Evolutionary conservation across 2,888 invertebrate species (phyloP), one percentile per base, ranked within the genome.

Genomic region (Campoplex capitator): DNA sequence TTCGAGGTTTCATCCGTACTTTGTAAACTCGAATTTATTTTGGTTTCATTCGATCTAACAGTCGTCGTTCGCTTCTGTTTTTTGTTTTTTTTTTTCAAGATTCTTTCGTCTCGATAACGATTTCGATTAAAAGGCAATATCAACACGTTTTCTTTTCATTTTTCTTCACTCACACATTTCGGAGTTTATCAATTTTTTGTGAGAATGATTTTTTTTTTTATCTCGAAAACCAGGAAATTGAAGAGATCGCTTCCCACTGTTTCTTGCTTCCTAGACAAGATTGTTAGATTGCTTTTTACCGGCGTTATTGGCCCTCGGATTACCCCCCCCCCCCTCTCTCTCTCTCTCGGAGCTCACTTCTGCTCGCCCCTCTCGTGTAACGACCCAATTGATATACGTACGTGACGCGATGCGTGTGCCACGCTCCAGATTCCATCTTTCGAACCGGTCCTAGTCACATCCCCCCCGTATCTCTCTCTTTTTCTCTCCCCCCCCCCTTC

Each of bases 301-400:
- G 48, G 73, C 68, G 54, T 32, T 81, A 81, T 85, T 74, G 84
- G 76, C 83, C 62, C 85, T 54, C 85, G 65, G 76, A 62, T 45
- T 35, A 16, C 71, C 23, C 23, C 23, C 23, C 23, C 23, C 23
- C 23, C 23, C n/a, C n/a, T n/a, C n/a, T n/a, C 23, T 23, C 23
- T 51, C 83, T 77, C 54, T 77, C 54, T 73, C 23, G 75, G n/a
- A 79, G 48, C 78, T 68, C 68, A 35, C 56, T 56, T 38, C 6
- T 48, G 35, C 42, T 74, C 67, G 38, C 38, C 32, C 54, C 42
- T 48, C 71, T 45, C 75, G 78, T 67, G 48, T 82, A 91, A 91
- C 92, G 93, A 93, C 92, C 92, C 88, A 91, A 93, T 92, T 93
- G 92, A 92, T 91, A 91, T 91, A 84, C 74, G 86, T 86, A 84